Evolutionary conservation across 2,797 vertebrate species (phyloP).

Genomic region (Xyrichtys novacula): DNA sequence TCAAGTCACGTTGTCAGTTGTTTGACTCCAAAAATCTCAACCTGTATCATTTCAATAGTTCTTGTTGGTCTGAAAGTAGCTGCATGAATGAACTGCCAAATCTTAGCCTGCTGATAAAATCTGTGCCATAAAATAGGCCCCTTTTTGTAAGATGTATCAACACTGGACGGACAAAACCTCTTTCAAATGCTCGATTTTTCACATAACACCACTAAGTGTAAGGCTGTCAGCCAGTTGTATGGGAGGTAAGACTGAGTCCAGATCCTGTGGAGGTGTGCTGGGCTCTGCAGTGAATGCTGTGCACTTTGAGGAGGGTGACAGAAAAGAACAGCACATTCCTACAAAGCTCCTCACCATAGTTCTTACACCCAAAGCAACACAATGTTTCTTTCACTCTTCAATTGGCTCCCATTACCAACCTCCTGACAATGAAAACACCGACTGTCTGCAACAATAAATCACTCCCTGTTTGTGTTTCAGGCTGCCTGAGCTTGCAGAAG

Average conservation of each 20-base stretch:
- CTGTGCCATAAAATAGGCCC: background rate
- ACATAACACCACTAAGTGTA: conserved; percentile 15
- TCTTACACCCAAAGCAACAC: conserved; percentile 57
- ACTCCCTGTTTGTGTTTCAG: conserved; percentile 45
- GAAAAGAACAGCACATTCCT: conserved; percentile 60
- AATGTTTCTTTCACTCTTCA: conserved; percentile 69
- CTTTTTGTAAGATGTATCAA: background rate
- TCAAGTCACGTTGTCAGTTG: too few species aligned
- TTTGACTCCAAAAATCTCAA: too few species aligned
- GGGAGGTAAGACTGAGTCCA: conserved; percentile 48
- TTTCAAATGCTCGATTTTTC: conserved; percentile 18
- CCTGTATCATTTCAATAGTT: too few species aligned
- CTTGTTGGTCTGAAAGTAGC: too few species aligned
- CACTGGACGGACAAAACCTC: background rate
- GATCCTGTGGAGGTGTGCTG: conserved; percentile 57
- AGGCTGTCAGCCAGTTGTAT: conserved; percentile 53
- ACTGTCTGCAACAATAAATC: conserved; percentile 69
- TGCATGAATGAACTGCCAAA: background rate
- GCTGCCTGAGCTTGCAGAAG: conserved; percentile 22
- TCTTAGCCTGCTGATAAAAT: background rate
- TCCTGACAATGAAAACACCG: conserved; percentile 68
- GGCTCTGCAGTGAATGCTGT: conserved; percentile 28
- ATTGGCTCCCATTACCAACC: conserved; percentile 61
- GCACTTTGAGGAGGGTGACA: conserved; percentile 45
- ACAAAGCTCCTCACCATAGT: conserved; percentile 39